Evolutionary conservation across 2,113 vertebrate genomes (phyloP), one percentile per base, ranked within the genome.

Genomic region (Agapornis roseicollis): DNA sequence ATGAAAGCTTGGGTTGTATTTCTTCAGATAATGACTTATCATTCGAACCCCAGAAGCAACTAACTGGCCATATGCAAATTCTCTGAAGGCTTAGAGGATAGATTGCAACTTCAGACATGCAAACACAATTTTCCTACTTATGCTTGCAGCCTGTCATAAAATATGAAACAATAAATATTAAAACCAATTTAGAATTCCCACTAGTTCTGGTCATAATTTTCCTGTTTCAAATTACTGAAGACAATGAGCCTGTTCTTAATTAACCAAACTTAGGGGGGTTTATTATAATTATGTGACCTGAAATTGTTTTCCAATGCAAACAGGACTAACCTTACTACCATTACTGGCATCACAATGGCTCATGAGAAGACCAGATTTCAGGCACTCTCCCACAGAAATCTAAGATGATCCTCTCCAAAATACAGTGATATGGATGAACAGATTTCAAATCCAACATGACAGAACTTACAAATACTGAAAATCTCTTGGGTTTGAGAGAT

Each of bases 391-490:
- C 42, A 29, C 19, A 93, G 80, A 90, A 83, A 77, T 46, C 49
- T 41, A 52, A 70, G 46, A 64, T 24, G 31, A 83, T 63, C 46
- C 41, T 42, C 46, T 73, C 46, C 25, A 49, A 88, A 82, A 73
- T 11, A 55, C 19, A 85, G 25, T 29, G n/a, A 47, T 50, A 33
- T 12, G 42, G 31, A 42, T 68, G 29, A 97, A 68, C 22, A 28
- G 16, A 42, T 65, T 92, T 85, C 85, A 92, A 58, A 93, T 41
- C 22, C 3, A 3, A 55, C 1, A 0, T 15, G 44, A 84, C 24
- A 60, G 55, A 87, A 93, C 15, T 80, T 97, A 94, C 71, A 89
- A 94, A 80, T 65, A 70, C 83, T 81, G 23, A 84, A 81, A 94
- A 95, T 84, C 83, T 91, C 83, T 85, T 46, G 76, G 80, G 80